Evolutionary conservation across 2,797 vertebrate genomes (phyloP), one percentile per base, ranked within the genome.

Genomic region (Neosilurus hyrtlii): DNA sequence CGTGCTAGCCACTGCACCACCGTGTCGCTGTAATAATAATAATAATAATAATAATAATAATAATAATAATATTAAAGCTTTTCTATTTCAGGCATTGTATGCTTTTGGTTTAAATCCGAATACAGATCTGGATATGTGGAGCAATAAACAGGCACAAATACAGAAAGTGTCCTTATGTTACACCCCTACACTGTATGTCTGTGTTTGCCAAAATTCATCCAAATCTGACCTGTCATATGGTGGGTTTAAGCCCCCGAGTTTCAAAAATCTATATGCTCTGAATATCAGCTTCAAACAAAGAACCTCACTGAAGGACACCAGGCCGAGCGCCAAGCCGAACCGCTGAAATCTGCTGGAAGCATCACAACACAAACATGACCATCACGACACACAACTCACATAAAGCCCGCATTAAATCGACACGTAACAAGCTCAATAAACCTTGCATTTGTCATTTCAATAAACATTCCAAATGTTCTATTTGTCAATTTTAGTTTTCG

Each of bases 211-310:
- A 84, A 76, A 71, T 82, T 82, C 79, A 85, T 87, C 82, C 75
- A 82, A 82, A 82, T 52, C 70, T 82, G 81, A 87, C 81, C 76
- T 72, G 67, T 82, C 51, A 81, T 81, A 81, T 83, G 57, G 57
- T 20, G 4, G 20, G 18, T 59, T 59, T 59, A 59, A 43, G 43
- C 43, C 43, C 43, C 43, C 8, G 57, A 7, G 20, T 59, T 20
- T 18, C 16, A 80, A 82, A 81, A 89, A 86, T 80, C 71, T 89
- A 56, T 90, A 82, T 65, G 66, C 76, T 83, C 76, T 81, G 82
- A 86, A 78, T 84, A 78, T 83, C 76, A 82, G 70, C 83, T 85
- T 85, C 82, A 70, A 88, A 84, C 80, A 78, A 82, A 70, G 73
- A 59, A 77, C 43, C 73, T 81, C 65, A 18, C 79, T 78, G 79